Evolutionary conservation across 2,113 vertebrate species (phyloP).

Genomic region (Gobio gobio): DNA sequence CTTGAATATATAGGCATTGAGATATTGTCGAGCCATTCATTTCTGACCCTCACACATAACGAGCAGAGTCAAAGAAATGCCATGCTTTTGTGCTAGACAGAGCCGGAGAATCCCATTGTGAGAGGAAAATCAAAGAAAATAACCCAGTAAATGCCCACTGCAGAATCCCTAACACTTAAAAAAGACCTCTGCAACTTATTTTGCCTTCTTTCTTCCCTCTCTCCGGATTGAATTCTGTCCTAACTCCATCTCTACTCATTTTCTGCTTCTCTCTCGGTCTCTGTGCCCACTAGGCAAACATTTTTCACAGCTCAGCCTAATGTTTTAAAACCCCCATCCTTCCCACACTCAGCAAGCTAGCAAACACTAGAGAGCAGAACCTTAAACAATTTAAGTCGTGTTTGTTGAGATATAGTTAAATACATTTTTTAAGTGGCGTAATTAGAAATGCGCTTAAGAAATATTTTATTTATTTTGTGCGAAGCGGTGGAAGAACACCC

Average conservation of each 20-base stretch:
- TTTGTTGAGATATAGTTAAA: slow-evolving; percentile 30
- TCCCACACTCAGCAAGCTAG: background rate
- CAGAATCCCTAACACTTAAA: slow-evolving; percentile 58
- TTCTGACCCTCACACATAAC: slow-evolving; percentile 10
- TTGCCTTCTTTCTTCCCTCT: slow-evolving; percentile 46
- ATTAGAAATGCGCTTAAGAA: slow-evolving; percentile 29
- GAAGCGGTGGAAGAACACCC: slow-evolving; percentile 14
- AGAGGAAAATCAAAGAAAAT: slow-evolving; percentile 48
- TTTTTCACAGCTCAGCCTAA: slow-evolving; percentile 22
- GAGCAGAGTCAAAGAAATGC: background rate
- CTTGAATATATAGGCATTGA: slow-evolving; percentile 17
- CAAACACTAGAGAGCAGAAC: slow-evolving; percentile 33
- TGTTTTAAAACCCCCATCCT: slow-evolving; percentile 7
- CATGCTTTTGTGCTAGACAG: slow-evolving; percentile 23
- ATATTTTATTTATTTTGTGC: background rate
- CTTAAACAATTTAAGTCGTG: slow-evolving; percentile 15
- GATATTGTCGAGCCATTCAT: slow-evolving; percentile 13
- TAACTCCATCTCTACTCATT: background rate
- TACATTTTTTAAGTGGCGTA: background rate
- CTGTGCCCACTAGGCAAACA: slow-evolving; percentile 28
- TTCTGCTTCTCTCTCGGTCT: slow-evolving; percentile 6
- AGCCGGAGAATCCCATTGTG: slow-evolving; percentile 2
- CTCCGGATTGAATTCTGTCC: slow-evolving; percentile 19
- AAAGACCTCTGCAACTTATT: slow-evolving; percentile 41
- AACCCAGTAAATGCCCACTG: slow-evolving; percentile 33